Evolutionary conservation across 2,888 invertebrate genomes (phyloP), one percentile per base, ranked within the genome.

Genomic region (Lasioglossum lativentre): DNA sequence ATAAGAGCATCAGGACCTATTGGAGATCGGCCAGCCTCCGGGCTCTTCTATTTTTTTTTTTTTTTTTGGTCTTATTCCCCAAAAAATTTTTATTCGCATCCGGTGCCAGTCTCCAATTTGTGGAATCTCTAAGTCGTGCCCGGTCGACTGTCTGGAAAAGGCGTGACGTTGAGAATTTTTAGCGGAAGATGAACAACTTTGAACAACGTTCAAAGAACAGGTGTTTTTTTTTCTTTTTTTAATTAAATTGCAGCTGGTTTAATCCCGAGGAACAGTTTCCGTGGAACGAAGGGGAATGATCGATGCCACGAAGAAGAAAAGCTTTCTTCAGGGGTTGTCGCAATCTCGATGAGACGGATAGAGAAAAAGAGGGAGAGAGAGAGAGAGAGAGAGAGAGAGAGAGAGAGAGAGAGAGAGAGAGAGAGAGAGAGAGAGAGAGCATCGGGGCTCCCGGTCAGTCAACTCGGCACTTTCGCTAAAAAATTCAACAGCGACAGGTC

Each of bases 401-500:
- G 27, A 27, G 12, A 47, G 19, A 16, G 47, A 47, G 19, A 47
- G 19, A 19, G n/a, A 56, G n/a, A 59, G 4, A 47, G 27, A 27
- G 12, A 14, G 59, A 27, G 27, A 12, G 59, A 59, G 14, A 59
- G 14, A 27, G 30, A 30, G 16, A 34, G 66, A 72, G 75, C 63
- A 66, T 34, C 52, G 72, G 75, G 30, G 12, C 23, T 23, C 38
- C 27, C 86, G 92, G 91, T 92, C 91, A 92, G 85, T 90, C 88
- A 92, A 91, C 92, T 81, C 84, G 85, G 75, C 80, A 82, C 74
- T 74, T 70, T 59, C 83, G 82, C 83, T 92, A 85, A 91, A 92
- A 92, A 90, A 92, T 92, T 91, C 90, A 92, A 80, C 42, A 80
- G 70, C 73, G 86, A 88, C 88, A 87, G 87, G 87, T 91, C 91